Evolutionary conservation across 2,888 invertebrate genomes (phyloP).

Genomic region (Phalera bucephala): DNA sequence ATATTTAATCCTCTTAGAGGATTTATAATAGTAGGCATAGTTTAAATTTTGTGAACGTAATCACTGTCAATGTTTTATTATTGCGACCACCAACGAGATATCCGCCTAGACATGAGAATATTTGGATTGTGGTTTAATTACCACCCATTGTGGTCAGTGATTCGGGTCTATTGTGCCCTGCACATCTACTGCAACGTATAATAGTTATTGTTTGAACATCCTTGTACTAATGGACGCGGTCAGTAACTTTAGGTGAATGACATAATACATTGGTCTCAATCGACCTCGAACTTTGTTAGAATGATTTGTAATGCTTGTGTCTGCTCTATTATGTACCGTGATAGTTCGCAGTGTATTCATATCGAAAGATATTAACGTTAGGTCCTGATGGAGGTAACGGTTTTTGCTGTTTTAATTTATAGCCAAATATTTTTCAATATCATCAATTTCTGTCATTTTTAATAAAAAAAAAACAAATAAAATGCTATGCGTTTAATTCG

Average conservation of each 20-base stretch:
- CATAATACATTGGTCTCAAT: not conserved
- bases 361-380: too few species aligned
- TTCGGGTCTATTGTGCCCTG: constrained; percentile 32
- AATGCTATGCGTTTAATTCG: not conserved
- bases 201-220: constrained; percentile 29
- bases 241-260: constrained; percentile 22
- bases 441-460: not conserved
- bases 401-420: too few species aligned
- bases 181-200: constrained; percentile 24
- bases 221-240: constrained; percentile 21
- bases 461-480: not conserved
- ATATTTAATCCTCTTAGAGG: not conserved
- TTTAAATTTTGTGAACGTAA: constrained; percentile 2
- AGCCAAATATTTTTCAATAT: too few species aligned
- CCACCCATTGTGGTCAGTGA: constrained; percentile 72
- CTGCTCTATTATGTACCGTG: too few species aligned
- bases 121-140: constrained; percentile 80
- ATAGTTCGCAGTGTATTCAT: too few species aligned
- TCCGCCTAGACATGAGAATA: constrained; percentile 69
- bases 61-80: constrained; percentile 55
- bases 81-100: constrained; percentile 75
- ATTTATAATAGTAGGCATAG: not conserved
- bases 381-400: too few species aligned
- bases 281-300: not conserved
- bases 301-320: not conserved